These are phyloP conservation scores for Samia ricini DNA, from an alignment of 1,140 invertebrate species.

Conservation along the genomic window DNA sequence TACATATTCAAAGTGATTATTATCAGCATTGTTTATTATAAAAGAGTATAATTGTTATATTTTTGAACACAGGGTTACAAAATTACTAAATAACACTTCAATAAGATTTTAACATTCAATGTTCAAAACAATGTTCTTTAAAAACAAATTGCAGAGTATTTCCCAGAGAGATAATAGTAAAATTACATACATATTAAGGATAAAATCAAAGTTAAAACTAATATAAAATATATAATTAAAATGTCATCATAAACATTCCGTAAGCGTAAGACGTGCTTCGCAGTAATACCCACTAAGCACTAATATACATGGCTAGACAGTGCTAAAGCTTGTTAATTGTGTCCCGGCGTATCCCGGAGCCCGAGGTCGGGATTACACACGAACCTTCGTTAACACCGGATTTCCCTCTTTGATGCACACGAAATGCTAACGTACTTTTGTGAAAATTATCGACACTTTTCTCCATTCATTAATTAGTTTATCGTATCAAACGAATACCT, in stretches of 20 bases:
- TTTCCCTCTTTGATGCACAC: constrained; percentile 43
- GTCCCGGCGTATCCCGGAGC: constrained; percentile 22
- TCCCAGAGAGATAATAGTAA: neutral
- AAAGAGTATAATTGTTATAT: no score
- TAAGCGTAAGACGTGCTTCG: neutral
- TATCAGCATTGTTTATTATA: no score
- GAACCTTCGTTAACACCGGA: constrained; percentile 55
- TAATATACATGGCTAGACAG: constrained; percentile 18
- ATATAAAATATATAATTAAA: neutral
- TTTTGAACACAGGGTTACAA: no score
- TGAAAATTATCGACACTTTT: neutral
- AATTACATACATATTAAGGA: neutral
- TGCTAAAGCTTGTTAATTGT: constrained; percentile 47
- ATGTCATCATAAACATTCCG: neutral
- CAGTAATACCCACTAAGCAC: constrained; percentile 15
- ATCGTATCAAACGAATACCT: constrained; percentile 1
- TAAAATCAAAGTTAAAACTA: neutral
- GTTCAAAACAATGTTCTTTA: no score
- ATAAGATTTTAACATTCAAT: no score
- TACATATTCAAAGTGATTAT: no score
- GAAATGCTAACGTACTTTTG: neutral
- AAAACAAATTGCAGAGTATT: no score
- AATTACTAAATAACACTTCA: no score
- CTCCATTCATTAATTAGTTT: neutral
- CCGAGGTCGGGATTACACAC: constrained; percentile 47